Evolutionary conservation across 2,888 invertebrate genomes (phyloP).

Genomic region (Phragmatobia fuliginosa): DNA sequence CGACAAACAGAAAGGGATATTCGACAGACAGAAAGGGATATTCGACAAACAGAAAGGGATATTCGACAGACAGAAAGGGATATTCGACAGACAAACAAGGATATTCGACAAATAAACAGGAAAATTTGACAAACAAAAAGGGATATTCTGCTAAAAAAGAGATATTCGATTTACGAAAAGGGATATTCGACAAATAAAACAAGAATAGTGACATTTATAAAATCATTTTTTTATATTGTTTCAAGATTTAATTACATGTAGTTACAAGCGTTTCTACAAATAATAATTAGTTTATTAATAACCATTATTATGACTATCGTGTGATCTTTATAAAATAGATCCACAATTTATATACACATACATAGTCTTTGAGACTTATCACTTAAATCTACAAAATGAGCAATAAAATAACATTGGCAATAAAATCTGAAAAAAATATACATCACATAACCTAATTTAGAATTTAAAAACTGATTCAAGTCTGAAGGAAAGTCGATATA

Average conservation of each 20-base stretch:
- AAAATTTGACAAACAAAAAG: no score
- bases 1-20: background rate
- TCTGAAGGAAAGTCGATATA: background rate
- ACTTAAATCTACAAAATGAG: constrained; percentile 36
- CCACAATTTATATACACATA: constrained; percentile 21
- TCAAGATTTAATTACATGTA: constrained; percentile 52
- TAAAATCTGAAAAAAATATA: constrained; percentile 8
- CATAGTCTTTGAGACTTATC: constrained; percentile 53
- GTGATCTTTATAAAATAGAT: constrained; percentile 23
- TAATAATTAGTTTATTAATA: constrained; percentile 25
- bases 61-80: background rate
- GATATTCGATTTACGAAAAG: background rate
- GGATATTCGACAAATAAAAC: background rate
- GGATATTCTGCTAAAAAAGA: no score
- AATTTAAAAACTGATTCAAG: background rate
- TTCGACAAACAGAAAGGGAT: background rate
- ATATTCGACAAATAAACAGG: background rate
- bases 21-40: no score
- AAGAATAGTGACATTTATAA: background rate
- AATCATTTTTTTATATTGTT: constrained; percentile 43
- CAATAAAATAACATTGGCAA: constrained; percentile 13
- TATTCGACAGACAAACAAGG: background rate
- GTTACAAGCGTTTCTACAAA: constrained; percentile 45
- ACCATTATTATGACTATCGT: constrained; percentile 36
- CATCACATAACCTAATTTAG: background rate